Base-by-base conservation (phyloP, 2,888 invertebrate genomes). In the Gymnosoma rotundatum region DNA sequence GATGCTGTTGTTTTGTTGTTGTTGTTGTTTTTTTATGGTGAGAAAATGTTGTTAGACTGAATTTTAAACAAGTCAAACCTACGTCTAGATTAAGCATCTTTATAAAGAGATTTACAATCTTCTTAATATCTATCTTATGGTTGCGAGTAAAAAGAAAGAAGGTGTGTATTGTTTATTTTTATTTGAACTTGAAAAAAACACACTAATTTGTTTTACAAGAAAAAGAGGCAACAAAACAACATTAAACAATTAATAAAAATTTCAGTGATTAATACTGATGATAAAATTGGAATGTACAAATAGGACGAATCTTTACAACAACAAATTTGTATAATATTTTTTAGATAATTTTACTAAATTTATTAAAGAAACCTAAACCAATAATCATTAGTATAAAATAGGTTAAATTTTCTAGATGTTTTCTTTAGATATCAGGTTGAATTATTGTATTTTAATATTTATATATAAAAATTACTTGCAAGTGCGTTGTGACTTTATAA, bases 11-110 rank as follows among this genome's bases (percentile, higher is more conserved):
- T 48, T 66, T 16, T 69, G 12, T 66, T 58, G n/a, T n/a, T n/a
- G n/a, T n/a, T n/a, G n/a, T n/a, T n/a, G n/a, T n/a, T 66, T 42
- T 42, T 21, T 64, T 50, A 80, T 54, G 76, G 42, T 84, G 81
- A 84, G 81, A 84, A 80, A 69, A 56, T 72, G 76, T 66, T 38
- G 56, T 61, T 48, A 63, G 64, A 81, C 78, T 70, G 60, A 36
- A 36, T 45, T 52, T 36, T 58, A 61, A 61, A 38, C 36, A 48
- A 58, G 12, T 72, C 58, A 70, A 56, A 48, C 32, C 56, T n/a
- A 14, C 60, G 42, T 38, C 52, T 36, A 54, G 25, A 69, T 48
- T 56, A 63, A 69, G 38, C 48, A 69, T 69, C 63, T 81, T 56
- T 52, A 63, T 69, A 80, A 81, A 70, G 63, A 50, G 67, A 3